Percentiles rank a stretch among this genome's conserved stretches.
phyloP scores from a whole-genome alignment of 2,888 invertebrate species.

The Allacma fusca region DNA sequence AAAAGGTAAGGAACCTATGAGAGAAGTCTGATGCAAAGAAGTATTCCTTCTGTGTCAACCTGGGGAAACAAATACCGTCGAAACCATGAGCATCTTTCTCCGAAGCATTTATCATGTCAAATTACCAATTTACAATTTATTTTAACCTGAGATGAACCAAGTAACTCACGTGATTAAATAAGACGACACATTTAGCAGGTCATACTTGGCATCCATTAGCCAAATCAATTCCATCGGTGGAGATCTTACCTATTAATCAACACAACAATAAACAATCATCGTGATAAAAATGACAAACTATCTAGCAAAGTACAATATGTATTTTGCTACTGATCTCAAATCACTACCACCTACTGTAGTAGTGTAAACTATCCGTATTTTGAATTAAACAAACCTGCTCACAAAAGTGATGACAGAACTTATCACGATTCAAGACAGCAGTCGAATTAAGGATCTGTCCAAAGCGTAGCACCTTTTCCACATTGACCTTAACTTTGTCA shows the following conservation, averaged over 20 bases:
- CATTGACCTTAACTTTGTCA: background rate
- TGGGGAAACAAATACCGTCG: background rate
- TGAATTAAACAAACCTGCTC: conserved; percentile 28
- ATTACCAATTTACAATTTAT: too few species aligned
- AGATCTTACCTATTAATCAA: conserved; percentile 50
- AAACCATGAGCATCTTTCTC: too few species aligned
- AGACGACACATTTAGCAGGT: conserved; percentile 44
- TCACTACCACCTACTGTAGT: too few species aligned
- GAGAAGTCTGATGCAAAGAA: conserved; percentile 45
- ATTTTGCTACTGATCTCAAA: too few species aligned
- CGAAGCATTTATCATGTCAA: too few species aligned
- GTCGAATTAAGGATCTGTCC: conserved; percentile 23
- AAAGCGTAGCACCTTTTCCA: conserved; percentile 37
- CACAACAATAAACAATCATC: background rate
- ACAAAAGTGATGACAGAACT: conserved; percentile 42
- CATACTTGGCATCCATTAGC: conserved; percentile 49
- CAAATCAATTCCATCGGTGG: conserved; percentile 57
- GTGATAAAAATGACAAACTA: too few species aligned
- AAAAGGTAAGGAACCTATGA: conserved; percentile 49
- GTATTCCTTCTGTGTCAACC: conserved; percentile 33
- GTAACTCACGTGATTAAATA: conserved; percentile 54
- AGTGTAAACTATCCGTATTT: background rate
- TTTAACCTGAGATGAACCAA: too few species aligned
- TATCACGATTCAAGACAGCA: conserved; percentile 19
- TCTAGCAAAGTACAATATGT: too few species aligned